Conservation (phyloP, 2,888 invertebrate species). For the Epinotia demarniana region DNA sequence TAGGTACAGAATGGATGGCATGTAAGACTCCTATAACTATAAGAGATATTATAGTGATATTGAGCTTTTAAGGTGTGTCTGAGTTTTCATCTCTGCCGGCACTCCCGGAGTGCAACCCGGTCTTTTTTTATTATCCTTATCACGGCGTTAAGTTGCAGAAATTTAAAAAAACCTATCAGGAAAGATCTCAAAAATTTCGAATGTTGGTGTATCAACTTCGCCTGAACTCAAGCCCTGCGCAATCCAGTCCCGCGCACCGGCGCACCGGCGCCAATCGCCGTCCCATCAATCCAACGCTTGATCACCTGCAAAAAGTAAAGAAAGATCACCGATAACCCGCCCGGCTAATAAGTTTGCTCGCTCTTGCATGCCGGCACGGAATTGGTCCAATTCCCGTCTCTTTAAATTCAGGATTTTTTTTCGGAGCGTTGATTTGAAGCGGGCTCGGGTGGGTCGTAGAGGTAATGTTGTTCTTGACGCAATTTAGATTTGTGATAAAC, state of each 20-base stretch:
- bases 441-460: not conserved
- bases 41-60: too few species aligned
- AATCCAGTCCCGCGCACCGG: conserved; percentile 13
- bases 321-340: conserved; percentile 65
- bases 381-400: conserved; percentile 72
- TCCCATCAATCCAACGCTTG: conserved; percentile 74
- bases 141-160: too few species aligned
- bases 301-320: conserved; percentile 79
- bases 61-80: too few species aligned
- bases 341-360: conserved; percentile 80
- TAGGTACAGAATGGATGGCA: too few species aligned
- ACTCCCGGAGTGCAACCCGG: too few species aligned
- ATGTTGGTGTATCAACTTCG: not conserved
- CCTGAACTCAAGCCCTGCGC: not conserved
- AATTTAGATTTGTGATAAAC: not conserved
- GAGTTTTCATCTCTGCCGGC: too few species aligned
- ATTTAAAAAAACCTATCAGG: too few species aligned
- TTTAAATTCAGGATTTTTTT: conserved; percentile 65
- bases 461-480: conserved; percentile 1
- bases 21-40: too few species aligned
- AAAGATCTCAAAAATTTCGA: too few species aligned
- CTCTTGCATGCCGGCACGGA: conserved; percentile 79
- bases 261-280: conserved; percentile 66
- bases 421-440: conserved; percentile 52
- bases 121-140: too few species aligned